A percentile compares a stretch with the other conserved stretches of the same genome.
These are phyloP conservation scores for Desmophyllum pertusum DNA, from an alignment of 92 coral and sea anemone genomes.

Conservation along the genomic window DNA sequence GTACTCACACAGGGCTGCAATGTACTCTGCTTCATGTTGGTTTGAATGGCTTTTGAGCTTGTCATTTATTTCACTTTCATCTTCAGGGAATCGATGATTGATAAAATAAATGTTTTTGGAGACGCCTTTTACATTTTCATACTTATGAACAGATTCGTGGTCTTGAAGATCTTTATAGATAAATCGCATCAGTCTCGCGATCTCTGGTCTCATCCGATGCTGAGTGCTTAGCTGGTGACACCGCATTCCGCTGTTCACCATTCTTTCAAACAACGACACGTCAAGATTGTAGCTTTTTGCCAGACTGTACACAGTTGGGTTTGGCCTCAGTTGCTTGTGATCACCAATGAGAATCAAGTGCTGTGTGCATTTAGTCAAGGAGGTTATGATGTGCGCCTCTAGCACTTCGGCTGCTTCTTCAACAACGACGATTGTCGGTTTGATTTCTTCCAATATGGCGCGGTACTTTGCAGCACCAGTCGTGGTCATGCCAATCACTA, in stretches of 20 bases:
- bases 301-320: constrained; percentile 79
- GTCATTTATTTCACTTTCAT: constrained; percentile 67
- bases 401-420: constrained; percentile 96
- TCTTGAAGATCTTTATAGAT: constrained; percentile 76
- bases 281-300: constrained; percentile 72
- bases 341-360: constrained; percentile 92
- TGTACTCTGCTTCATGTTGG: constrained; percentile 81
- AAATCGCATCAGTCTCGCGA: constrained; percentile 69
- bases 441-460: constrained; percentile 67
- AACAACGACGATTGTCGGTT: constrained; percentile 81
- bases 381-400: constrained; percentile 90
- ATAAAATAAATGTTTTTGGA: constrained; percentile 72
- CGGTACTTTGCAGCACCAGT: constrained; percentile 94
- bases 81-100: constrained; percentile 71
- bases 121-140: constrained; percentile 64
- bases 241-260: constrained; percentile 86
- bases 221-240: constrained; percentile 74
- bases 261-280: constrained; percentile 86
- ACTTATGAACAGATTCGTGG: constrained; percentile 64
- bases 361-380: constrained; percentile 76
- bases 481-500: constrained; percentile 89
- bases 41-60: constrained; percentile 81
- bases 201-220: constrained; percentile 94
- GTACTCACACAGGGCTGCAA: constrained; percentile 84
- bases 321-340: constrained; percentile 91